These are phyloP conservation scores for Cryptotermes secundus DNA, from an alignment of 1,140 invertebrate genomes.

Conservation along the genomic window DNA sequence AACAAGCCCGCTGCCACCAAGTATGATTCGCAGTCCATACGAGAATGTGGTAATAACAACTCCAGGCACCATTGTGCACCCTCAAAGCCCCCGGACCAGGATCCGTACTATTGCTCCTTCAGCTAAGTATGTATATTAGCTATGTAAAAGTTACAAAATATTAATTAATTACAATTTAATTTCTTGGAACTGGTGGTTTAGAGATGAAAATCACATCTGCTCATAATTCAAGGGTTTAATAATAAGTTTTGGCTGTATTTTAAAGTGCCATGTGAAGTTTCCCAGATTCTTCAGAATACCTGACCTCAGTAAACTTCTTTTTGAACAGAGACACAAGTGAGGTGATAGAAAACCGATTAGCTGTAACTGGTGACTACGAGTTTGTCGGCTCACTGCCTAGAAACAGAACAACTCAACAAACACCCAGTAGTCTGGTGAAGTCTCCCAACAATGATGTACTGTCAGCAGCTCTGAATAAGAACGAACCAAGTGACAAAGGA, in stretches of 20 bases:
- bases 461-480: no score
- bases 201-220: no score
- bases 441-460: no score
- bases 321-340: slow-evolving; percentile 43
- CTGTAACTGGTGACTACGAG: slow-evolving; percentile 51
- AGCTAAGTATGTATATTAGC: no score
- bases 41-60: slow-evolving; percentile 37
- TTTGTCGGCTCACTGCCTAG: slow-evolving; percentile 44
- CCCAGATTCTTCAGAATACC: no score
- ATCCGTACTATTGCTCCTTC: slow-evolving; percentile 57
- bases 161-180: no score
- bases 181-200: not conserved
- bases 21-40: slow-evolving; percentile 35
- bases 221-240: no score
- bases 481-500: slow-evolving; percentile 25
- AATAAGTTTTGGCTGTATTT: not conserved
- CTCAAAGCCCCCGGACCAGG: slow-evolving; percentile 58
- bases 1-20: not conserved
- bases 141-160: no score
- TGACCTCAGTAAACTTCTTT: not conserved
- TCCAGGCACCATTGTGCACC: slow-evolving; percentile 32
- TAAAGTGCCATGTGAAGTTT: not conserved
- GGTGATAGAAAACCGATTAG: slow-evolving; percentile 51
- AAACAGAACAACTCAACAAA: not conserved
- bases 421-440: no score